These are phyloP conservation scores for Apteryx owenii DNA, from an alignment of 2,113 vertebrate species.

Conservation along the genomic window DNA sequence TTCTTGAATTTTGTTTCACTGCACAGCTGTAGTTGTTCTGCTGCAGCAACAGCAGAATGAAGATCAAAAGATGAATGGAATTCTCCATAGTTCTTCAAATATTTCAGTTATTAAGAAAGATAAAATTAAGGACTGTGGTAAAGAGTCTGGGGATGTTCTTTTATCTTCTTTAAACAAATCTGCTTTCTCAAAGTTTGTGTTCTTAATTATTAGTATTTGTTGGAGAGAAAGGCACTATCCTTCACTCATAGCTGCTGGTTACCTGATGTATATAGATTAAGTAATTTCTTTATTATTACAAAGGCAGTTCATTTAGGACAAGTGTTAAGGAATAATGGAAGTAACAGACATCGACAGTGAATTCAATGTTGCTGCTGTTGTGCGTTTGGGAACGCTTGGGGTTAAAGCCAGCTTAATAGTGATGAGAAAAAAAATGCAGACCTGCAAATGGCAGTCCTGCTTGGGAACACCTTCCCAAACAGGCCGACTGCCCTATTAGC, in stretches of 20 bases:
- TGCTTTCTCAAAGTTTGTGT: not conserved
- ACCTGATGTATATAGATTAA: not conserved
- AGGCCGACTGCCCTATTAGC: no score
- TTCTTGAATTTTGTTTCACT: not conserved
- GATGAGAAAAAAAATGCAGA: no score
- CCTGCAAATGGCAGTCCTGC: no score
- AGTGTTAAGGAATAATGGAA: not conserved
- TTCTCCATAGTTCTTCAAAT: not conserved
- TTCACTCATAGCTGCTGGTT: not conserved
- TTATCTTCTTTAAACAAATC: not conserved
- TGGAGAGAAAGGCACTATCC: no score
- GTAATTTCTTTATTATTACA: not conserved
- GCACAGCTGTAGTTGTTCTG: not conserved
- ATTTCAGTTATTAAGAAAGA: not conserved
- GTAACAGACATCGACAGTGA: not conserved
- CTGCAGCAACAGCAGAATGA: not conserved
- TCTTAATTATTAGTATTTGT: not conserved
- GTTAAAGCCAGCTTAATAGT: no score
- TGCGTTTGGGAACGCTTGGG: no score
- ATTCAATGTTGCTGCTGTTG: not conserved
- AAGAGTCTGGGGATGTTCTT: not conserved
- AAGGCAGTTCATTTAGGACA: not conserved
- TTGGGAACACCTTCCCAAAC: no score
- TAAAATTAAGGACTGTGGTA: not conserved
- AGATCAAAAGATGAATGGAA: not conserved